Conservation (phyloP, 2,888 invertebrate genomes). For the Corbicula japonica region DNA sequence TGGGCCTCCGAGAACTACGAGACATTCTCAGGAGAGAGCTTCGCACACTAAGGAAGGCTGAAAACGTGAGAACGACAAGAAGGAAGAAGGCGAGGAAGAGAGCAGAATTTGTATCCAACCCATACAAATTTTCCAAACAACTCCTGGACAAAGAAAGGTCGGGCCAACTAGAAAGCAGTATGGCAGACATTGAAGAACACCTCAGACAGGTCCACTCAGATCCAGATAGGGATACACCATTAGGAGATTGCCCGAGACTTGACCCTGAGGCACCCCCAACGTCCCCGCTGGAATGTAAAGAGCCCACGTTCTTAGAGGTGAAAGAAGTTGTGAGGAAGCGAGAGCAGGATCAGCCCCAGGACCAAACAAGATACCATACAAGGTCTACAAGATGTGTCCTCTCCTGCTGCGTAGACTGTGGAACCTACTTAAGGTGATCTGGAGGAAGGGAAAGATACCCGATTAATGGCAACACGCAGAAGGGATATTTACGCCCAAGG, state of each 20-base stretch:
- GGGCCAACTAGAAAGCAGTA: constrained; percentile 8
- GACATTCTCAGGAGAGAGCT: constrained; percentile 1
- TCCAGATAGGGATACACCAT: constrained; percentile 11
- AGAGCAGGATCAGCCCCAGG: constrained; percentile 46
- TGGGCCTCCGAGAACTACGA: background rate
- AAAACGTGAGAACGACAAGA: background rate
- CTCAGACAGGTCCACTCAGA: constrained; percentile 32
- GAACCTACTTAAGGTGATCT: constrained; percentile 4
- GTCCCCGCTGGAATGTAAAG: constrained; percentile 16
- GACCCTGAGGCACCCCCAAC: constrained; percentile 20
- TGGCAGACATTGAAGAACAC: constrained; percentile 33
- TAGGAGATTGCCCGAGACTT: constrained; percentile 13
- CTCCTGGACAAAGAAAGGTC: constrained; percentile 23
- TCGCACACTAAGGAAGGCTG: background rate
- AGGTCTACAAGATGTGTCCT: no score
- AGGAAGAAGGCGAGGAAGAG: background rate
- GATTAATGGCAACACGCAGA: background rate
- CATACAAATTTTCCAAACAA: constrained; percentile 29
- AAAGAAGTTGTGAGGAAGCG: constrained; percentile 20
- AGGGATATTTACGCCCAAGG: no score
- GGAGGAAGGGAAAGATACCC: constrained; percentile 2
- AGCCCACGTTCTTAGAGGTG: constrained; percentile 31
- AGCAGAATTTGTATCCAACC: constrained; percentile 23
- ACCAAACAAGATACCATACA: constrained; percentile 49
- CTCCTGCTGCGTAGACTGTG: constrained; percentile 16